A percentile compares a stretch with the other conserved stretches of the same genome.
Conservation (phyloP, 2,888 invertebrate genomes). For the Trichacis sp. region DNA sequence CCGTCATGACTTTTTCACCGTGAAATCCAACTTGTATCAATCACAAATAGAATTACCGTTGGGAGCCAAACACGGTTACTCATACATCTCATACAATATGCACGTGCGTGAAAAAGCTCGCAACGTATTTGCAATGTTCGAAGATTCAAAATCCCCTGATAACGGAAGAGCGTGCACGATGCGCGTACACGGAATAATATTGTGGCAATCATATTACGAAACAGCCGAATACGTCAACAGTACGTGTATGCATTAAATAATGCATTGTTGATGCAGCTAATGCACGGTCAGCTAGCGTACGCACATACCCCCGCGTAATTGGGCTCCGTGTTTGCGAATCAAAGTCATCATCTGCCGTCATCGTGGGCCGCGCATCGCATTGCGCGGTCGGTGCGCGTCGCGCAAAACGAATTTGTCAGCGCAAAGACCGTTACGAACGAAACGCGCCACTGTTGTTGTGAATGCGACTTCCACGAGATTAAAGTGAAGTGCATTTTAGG, state of each 20-base stretch:
- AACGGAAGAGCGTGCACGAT: conserved; percentile 22
- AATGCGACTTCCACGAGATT: conserved; percentile 30
- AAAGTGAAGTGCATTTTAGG: conserved; percentile 38
- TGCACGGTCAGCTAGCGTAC: conserved; percentile 66
- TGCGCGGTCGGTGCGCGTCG: conserved; percentile 49
- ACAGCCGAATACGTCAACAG: conserved; percentile 61
- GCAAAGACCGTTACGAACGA: conserved; percentile 45
- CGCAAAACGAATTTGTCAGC: conserved; percentile 48
- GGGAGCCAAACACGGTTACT: too few relatives aligned
- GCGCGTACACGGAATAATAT: conserved; percentile 59
- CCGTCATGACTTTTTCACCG: too few relatives aligned
- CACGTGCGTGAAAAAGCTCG: conserved; percentile 13
- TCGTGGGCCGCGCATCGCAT: conserved; percentile 53
- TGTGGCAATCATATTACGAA: conserved; percentile 65
- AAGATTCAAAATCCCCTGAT: conserved; percentile 43
- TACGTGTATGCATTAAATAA: conserved; percentile 64
- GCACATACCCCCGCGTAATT: conserved; percentile 61
- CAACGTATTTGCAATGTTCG: conserved; percentile 29
- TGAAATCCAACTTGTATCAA: too few relatives aligned
- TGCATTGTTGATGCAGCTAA: conserved; percentile 69
- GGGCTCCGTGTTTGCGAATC: conserved; percentile 67
- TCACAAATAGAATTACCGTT: too few relatives aligned
- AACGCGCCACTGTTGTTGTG: conserved; percentile 19
- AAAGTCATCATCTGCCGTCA: conserved; percentile 66
- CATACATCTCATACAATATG: neutral